phyloP scores from a whole-genome alignment of 2,113 vertebrate species.

The Gallinago jamesoni region DNA sequence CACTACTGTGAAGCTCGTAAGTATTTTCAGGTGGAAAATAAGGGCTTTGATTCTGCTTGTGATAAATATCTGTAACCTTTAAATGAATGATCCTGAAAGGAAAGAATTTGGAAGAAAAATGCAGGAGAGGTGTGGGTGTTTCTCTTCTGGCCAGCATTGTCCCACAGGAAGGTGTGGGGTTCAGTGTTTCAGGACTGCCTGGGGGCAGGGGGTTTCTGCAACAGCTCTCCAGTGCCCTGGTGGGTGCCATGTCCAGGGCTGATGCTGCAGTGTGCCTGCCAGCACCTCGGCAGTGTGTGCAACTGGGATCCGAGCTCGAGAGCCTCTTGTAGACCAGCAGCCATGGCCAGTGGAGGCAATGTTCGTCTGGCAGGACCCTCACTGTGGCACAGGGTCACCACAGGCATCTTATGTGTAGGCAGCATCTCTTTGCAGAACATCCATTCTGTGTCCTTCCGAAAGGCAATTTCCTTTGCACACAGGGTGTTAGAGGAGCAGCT shows the following conservation, averaged over 20 bases:
- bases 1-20: neutral
- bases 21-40: neutral
- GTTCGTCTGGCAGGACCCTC: too few species aligned
- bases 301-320: too few species aligned
- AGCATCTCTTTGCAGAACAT: neutral
- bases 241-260: neutral
- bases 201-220: neutral
- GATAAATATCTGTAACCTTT: neutral
- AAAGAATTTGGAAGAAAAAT: neutral
- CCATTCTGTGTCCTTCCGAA: neutral
- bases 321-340: too few species aligned
- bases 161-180: too few species aligned
- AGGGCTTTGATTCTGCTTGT: neutral
- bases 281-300: neutral
- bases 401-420: too few species aligned
- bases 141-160: neutral
- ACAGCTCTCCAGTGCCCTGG: accelerated
- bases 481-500: neutral
- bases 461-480: neutral
- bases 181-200: accelerated
- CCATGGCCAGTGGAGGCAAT: neutral
- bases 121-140: neutral
- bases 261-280: accelerated
- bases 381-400: neutral
- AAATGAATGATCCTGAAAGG: neutral